Evolutionary conservation across 2,113 vertebrate genomes (phyloP).

Genomic region (Raja brachyura): DNA sequence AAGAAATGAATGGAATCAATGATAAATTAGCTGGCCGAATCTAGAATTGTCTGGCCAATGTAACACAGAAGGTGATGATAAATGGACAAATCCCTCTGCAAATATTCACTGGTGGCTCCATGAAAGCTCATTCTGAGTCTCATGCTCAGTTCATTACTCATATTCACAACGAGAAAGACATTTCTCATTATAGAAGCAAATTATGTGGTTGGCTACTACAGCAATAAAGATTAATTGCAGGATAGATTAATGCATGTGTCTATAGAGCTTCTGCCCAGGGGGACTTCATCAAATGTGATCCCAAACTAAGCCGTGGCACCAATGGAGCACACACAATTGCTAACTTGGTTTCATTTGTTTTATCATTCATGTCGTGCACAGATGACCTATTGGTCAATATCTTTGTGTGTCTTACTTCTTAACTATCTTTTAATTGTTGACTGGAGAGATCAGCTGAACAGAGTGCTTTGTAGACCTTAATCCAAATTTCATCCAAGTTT

Average conservation of each 20-base stretch:
- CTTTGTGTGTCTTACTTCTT: neutral
- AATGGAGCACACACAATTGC: neutral
- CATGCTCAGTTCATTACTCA: neutral
- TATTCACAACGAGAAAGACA: neutral
- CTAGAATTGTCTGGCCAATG: neutral
- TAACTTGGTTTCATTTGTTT: neutral
- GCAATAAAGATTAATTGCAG: neutral
- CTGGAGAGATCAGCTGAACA: neutral
- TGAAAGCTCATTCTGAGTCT: neutral
- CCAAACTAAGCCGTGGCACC: neutral
- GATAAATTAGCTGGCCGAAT: neutral
- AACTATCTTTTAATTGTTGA: neutral
- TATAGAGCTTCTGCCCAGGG: neutral
- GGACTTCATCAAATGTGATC: neutral
- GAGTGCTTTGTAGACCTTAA: neutral
- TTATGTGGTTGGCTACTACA: neutral
- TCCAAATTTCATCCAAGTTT: neutral
- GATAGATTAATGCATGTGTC: neutral
- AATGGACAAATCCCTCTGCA: neutral
- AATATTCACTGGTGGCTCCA: neutral
- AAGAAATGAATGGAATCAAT: neutral
- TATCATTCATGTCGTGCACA: neutral
- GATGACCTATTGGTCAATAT: neutral
- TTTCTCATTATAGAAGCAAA: neutral
- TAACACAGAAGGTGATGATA: slow-evolving; percentile 4